phyloP scores from a whole-genome alignment of 2,797 vertebrate species.

The Sebastes hubbsi region DNA sequence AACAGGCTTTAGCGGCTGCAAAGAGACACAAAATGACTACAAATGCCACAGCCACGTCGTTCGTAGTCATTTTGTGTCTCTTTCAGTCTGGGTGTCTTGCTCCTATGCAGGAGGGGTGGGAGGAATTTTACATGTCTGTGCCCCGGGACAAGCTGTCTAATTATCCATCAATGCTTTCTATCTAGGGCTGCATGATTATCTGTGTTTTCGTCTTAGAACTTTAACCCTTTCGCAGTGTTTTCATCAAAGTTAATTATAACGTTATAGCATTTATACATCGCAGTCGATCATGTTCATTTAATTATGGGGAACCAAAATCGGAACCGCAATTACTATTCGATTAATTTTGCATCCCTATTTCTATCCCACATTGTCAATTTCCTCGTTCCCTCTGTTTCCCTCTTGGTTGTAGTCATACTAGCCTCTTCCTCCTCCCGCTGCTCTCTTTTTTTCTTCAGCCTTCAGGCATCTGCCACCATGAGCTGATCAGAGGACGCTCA shows the following conservation, averaged over 20 bases:
- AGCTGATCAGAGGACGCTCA: constrained; percentile 54
- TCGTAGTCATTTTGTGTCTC: not conserved
- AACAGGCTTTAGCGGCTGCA: not conserved
- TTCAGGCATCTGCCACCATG: constrained; percentile 46
- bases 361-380: not conserved
- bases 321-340: accelerated
- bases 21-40: not conserved
- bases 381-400: not conserved
- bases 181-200: too few relatives aligned
- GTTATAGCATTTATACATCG: too few relatives aligned
- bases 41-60: not conserved
- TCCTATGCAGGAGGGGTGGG: not conserved
- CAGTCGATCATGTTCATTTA: too few relatives aligned
- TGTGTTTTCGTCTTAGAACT: too few relatives aligned
- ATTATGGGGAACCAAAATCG: accelerated
- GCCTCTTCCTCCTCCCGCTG: not conserved
- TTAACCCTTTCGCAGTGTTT: too few relatives aligned
- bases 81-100: not conserved
- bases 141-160: not conserved
- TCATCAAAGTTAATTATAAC: too few relatives aligned
- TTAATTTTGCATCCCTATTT: too few relatives aligned
- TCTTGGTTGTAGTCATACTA: not conserved
- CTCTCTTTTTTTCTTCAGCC: constrained; percentile 7
- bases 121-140: not conserved
- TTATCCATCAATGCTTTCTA: not conserved